Evolutionary conservation across 2,888 invertebrate species (phyloP).

Genomic region (Xylocampa areola): DNA sequence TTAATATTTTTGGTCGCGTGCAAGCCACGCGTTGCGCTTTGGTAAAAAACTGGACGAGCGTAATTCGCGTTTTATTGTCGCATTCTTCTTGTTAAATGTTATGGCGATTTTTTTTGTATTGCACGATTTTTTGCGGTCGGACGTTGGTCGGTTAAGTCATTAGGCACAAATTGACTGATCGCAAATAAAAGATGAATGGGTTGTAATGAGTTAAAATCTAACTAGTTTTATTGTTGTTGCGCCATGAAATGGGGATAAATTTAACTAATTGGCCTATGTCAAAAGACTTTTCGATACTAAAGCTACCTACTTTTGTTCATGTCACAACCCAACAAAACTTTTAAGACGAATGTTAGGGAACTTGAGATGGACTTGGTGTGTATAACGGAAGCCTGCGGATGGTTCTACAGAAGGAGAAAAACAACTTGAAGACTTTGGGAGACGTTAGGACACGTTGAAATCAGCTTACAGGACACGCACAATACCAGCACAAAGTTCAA

Average conservation of each 20-base stretch:
- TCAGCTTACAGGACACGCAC: no score
- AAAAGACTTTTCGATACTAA: not conserved
- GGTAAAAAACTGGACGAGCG: slow-evolving; percentile 87
- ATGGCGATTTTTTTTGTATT: slow-evolving; percentile 64
- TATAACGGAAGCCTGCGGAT: no score
- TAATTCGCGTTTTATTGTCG: slow-evolving; percentile 88
- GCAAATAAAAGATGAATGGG: slow-evolving; percentile 57
- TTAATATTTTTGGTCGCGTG: slow-evolving; percentile 88
- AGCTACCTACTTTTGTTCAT: no score
- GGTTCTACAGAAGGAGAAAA: no score
- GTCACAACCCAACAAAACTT: no score
- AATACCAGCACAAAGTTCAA: no score
- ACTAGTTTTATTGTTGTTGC: slow-evolving; percentile 39
- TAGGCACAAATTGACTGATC: slow-evolving; percentile 79
- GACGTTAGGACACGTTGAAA: no score
- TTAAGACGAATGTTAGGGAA: no score
- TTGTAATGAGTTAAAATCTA: slow-evolving; percentile 53
- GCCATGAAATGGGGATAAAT: slow-evolving; percentile 17
- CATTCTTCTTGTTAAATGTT: slow-evolving; percentile 87
- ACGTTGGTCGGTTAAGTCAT: slow-evolving; percentile 71
- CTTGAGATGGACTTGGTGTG: no score
- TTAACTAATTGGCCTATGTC: not conserved
- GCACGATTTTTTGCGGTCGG: slow-evolving; percentile 76
- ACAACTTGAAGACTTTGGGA: no score
- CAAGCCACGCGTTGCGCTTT: slow-evolving; percentile 81